phyloP scores from a whole-genome alignment of 2,888 invertebrate genomes.

The Drosophila testacea region DNA sequence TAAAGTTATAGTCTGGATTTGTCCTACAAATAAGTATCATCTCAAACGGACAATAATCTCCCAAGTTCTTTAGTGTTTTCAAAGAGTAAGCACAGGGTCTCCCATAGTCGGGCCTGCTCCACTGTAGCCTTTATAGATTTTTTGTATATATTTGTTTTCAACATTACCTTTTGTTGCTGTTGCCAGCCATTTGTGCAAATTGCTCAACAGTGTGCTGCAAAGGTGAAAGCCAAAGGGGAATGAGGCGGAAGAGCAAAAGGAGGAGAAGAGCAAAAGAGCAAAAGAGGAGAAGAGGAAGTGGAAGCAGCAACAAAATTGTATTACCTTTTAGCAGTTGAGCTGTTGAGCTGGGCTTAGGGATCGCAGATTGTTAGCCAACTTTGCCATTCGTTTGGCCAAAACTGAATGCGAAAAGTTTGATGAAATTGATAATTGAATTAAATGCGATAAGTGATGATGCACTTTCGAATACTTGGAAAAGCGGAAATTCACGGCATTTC shows the following conservation, averaged over 20 bases:
- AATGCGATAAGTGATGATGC: conserved; percentile 1
- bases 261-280: not conserved
- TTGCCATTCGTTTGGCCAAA: conserved; percentile 3
- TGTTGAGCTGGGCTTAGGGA: conserved; percentile 12
- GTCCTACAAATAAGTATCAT: too few species aligned
- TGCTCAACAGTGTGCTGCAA: conserved; percentile 60
- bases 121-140: too few species aligned
- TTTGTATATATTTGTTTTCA: conserved; percentile 21
- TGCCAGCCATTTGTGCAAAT: conserved; percentile 75
- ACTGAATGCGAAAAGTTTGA: not conserved
- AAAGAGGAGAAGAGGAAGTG: not conserved
- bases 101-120: too few species aligned
- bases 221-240: conserved; percentile 20
- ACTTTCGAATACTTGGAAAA: not conserved
- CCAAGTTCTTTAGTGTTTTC: too few species aligned
- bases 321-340: conserved; percentile 24
- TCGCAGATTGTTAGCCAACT: conserved; percentile 9
- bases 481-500: not conserved
- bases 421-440: conserved; percentile 11
- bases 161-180: conserved; percentile 54
- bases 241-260: conserved; percentile 1
- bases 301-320: conserved; percentile 20
- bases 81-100: too few species aligned
- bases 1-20: too few species aligned
- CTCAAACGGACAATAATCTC: too few species aligned